These are phyloP conservation scores for Octomys mimax DNA, from an alignment of 2,797 vertebrate genomes.

Conservation along the genomic window DNA sequence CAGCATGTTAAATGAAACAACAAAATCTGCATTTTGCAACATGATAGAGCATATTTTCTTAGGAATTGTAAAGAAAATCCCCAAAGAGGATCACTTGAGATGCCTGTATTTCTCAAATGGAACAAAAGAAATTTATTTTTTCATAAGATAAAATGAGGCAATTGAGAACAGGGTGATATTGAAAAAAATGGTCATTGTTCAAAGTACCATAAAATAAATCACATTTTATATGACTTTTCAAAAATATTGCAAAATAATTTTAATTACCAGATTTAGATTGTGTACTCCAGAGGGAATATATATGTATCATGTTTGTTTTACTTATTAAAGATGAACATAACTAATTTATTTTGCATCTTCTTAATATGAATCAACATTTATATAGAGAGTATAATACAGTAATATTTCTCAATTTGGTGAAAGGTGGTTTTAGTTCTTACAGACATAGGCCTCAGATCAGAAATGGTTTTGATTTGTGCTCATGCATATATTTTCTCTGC, in stretches of 20 bases:
- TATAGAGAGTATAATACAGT: neutral
- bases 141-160: neutral
- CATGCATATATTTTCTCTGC: neutral
- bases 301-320: neutral
- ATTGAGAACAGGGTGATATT: neutral
- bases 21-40: neutral
- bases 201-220: neutral
- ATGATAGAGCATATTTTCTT: slow-evolving; percentile 52
- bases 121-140: neutral
- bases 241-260: slow-evolving; percentile 59
- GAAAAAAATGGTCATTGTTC: neutral
- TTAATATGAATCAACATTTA: neutral
- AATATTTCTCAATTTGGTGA: slow-evolving; percentile 27
- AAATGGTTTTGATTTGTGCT: neutral
- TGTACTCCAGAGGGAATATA: neutral
- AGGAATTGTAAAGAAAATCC: slow-evolving; percentile 39
- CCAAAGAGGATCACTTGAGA: neutral
- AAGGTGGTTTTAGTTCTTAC: slow-evolving; percentile 13
- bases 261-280: neutral
- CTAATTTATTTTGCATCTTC: neutral
- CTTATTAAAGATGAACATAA: slow-evolving; percentile 14
- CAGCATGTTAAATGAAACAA: slow-evolving; percentile 55
- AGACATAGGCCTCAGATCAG: neutral
- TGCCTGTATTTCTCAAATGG: neutral
- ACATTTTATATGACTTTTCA: slow-evolving; percentile 28